phyloP scores from a whole-genome alignment of 1,140 invertebrate genomes.

The Palaemon carinicauda region DNA sequence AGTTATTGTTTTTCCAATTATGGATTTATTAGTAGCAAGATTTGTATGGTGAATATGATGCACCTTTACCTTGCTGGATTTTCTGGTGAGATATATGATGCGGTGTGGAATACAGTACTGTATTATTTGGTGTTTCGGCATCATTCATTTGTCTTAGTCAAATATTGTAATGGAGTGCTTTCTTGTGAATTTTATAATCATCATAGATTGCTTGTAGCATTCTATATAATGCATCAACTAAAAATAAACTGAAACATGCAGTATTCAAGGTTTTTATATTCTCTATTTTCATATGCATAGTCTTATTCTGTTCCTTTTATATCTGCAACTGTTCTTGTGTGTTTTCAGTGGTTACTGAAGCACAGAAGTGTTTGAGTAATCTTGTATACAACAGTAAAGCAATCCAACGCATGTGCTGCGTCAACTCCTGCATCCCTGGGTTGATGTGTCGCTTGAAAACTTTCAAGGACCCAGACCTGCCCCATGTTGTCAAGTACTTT shows the following conservation, averaged over 20 bases:
- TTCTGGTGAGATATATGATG: too few species aligned
- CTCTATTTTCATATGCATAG: neutral
- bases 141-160: too few species aligned
- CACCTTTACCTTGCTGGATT: too few species aligned
- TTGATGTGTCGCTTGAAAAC: conserved; percentile 47
- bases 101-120: too few species aligned
- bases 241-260: neutral
- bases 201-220: too few species aligned
- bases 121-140: too few species aligned
- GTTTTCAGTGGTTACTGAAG: conserved; percentile 74
- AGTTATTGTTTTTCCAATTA: too few species aligned
- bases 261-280: neutral
- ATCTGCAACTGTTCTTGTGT: neutral
- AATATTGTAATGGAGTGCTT: too few species aligned
- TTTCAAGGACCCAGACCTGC: conserved; percentile 36
- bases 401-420: conserved; percentile 45
- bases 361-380: conserved; percentile 89
- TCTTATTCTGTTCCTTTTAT: neutral
- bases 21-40: too few species aligned
- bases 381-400: conserved; percentile 81
- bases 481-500: conserved; percentile 46
- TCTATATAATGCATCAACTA: too few species aligned
- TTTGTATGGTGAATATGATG: too few species aligned
- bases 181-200: too few species aligned
- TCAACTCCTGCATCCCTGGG: conserved; percentile 43